Percentiles rank a stretch among this genome's conserved stretches.
Conservation (phyloP, 1,140 invertebrate genomes). For the Glossosoma conforme region DNA sequence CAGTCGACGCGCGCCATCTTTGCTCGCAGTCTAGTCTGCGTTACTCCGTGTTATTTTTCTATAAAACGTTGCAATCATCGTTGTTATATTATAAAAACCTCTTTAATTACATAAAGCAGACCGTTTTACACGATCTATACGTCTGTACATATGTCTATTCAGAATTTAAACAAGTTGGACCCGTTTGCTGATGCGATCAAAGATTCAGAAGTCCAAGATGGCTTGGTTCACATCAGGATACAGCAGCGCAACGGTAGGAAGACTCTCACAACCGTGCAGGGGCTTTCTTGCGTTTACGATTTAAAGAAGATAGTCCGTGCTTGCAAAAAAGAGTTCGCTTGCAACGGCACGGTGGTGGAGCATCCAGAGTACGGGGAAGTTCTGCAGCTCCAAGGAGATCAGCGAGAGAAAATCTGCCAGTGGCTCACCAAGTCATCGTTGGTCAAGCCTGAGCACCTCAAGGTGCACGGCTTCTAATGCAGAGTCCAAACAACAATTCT, state of each 20-base stretch:
- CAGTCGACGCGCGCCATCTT: background rate
- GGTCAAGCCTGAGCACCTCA: conserved; percentile 71
- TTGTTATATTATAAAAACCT: background rate
- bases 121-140: background rate
- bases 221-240: conserved; percentile 99
- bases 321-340: conserved; percentile 75
- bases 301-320: conserved; percentile 99
- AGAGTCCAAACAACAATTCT: conserved; percentile 31
- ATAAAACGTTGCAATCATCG: too few relatives aligned
- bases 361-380: conserved; percentile 99
- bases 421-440: conserved; percentile 73
- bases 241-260: conserved; percentile 99
- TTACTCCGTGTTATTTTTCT: background rate
- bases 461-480: conserved; percentile 65
- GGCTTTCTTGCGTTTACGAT: conserved; percentile 96
- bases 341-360: conserved; percentile 81
- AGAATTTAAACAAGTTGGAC: conserved; percentile 69
- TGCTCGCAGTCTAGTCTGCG: background rate
- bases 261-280: conserved; percentile 98
- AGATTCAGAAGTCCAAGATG: conserved; percentile 96
- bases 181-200: conserved; percentile 95
- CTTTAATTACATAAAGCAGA: background rate
- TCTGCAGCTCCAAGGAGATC: conserved; percentile 95
- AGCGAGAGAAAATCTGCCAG: conserved; percentile 74
- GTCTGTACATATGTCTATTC: conserved; percentile 95